Evolutionary conservation across 2,113 vertebrate genomes (phyloP).

Genomic region (Strix uralensis): DNA sequence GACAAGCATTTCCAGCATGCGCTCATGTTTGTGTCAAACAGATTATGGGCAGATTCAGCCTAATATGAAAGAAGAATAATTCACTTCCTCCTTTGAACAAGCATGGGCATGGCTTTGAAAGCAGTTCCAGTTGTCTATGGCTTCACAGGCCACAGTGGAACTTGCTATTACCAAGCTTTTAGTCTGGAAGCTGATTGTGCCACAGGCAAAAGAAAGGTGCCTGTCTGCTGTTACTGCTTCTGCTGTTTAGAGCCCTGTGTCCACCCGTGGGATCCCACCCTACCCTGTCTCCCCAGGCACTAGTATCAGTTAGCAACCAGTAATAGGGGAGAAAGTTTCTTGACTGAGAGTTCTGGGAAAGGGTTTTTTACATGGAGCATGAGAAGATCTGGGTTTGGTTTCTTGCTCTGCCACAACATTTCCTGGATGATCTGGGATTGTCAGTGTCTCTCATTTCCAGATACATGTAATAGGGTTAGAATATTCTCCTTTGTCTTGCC

Average conservation of each 20-base stretch:
- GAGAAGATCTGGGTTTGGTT: not conserved
- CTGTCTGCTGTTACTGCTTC: not conserved
- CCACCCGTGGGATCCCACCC: not conserved
- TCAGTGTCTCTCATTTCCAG: not conserved
- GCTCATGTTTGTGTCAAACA: not conserved
- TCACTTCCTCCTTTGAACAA: not conserved
- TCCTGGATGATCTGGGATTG: not conserved
- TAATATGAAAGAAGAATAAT: not conserved
- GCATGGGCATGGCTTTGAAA: not conserved
- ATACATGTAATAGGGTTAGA: not conserved
- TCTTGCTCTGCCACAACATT: not conserved
- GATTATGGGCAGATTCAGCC: not conserved
- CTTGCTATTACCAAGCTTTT: not conserved
- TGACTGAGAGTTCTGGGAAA: not conserved
- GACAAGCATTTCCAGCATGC: not conserved
- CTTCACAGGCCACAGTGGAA: not conserved
- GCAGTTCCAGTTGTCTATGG: not conserved
- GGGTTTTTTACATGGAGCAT: not conserved
- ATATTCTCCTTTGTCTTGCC: not conserved
- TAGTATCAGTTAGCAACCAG: not conserved
- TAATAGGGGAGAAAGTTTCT: not conserved
- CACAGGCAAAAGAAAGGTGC: not conserved
- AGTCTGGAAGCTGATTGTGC: not conserved
- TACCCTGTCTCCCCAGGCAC: not conserved
- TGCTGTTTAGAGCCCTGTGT: not conserved